Base-by-base conservation (phyloP, 2,797 vertebrate genomes). In the Epinephelus awoara region DNA sequence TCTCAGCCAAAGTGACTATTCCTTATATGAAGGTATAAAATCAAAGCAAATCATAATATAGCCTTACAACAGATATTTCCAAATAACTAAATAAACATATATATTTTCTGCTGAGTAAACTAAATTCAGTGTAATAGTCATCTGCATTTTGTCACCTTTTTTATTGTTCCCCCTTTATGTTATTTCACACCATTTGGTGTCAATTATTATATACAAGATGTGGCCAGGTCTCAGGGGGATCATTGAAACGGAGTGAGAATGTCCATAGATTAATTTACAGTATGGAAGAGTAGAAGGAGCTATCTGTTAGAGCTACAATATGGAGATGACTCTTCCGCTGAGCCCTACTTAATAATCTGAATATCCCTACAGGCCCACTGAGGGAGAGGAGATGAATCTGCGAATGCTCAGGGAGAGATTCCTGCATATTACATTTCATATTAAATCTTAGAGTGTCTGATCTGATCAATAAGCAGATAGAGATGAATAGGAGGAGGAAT, bases 331-430 rank as follows among this genome's bases (percentile, higher is more conserved):
- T 94, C 92, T 90, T 93, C 91, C 79, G 86, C 91, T 93, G 95
- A 94, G 94, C 93, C 91, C 94, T 95, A 95, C 94, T 96, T 96
- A 96, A 96, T 96, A 95, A 96, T 95, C 94, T 86, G 92, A 95
- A 94, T 93, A 94, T 96, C 95, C 94, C 96, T 94, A 93, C 93
- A 95, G 96, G 93, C 92, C 91, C 94, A 93, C 93, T 93, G 91
- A 90, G 86, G 88, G 84, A 95, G 93, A 95, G 90, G 89, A 95
- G 95, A 96, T 95, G 94, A 95, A 94, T 89, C 92, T 90, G 84
- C 13, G 80, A 91, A 91, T 91, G 92, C 91, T 94, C 91, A 75
- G 92, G 92, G 91, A 93, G 93, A 90, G 90, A 93, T 94, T 93
- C 90, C 90, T 93, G 93, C 92, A 95, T 94, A 94, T 94, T 94